Evolutionary conservation across 30 jellyfish, hydroid and myxozoan genomes (phyloP).

Genomic region (Aurelia aurita): DNA sequence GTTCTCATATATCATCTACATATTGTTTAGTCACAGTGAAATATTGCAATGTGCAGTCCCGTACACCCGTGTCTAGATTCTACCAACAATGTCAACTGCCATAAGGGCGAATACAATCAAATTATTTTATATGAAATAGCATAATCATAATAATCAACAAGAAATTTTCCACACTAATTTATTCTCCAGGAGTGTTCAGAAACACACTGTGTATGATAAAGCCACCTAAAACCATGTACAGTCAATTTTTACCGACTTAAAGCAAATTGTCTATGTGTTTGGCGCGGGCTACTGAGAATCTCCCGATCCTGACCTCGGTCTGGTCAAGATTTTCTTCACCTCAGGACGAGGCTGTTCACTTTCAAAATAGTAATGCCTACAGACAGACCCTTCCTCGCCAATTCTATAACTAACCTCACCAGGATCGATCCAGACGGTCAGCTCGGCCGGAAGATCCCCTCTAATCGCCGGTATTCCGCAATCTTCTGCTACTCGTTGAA

Average conservation of each 20-base stretch:
- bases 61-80: too few relatives aligned
- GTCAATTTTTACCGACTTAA: constrained; percentile 4
- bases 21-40: too few relatives aligned
- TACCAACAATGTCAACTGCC: too few relatives aligned
- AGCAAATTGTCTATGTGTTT: not conserved
- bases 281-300: constrained; percentile 36
- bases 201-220: not conserved
- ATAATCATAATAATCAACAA: not conserved
- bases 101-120: too few relatives aligned
- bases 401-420: constrained; percentile 92
- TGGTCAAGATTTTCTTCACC: constrained; percentile 70
- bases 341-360: constrained; percentile 70
- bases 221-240: constrained; percentile 48
- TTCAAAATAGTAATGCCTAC: constrained; percentile 72
- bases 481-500: constrained; percentile 76
- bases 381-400: constrained; percentile 95
- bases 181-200: not conserved
- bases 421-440: constrained; percentile 94
- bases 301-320: constrained; percentile 68
- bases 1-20: too few relatives aligned
- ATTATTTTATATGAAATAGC: too few relatives aligned
- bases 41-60: too few relatives aligned
- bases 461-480: constrained; percentile 69
- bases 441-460: constrained; percentile 82
- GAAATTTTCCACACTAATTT: not conserved